Evolutionary conservation across 2,113 vertebrate species (phyloP).

Genomic region (Oreochromis tanganicae): DNA sequence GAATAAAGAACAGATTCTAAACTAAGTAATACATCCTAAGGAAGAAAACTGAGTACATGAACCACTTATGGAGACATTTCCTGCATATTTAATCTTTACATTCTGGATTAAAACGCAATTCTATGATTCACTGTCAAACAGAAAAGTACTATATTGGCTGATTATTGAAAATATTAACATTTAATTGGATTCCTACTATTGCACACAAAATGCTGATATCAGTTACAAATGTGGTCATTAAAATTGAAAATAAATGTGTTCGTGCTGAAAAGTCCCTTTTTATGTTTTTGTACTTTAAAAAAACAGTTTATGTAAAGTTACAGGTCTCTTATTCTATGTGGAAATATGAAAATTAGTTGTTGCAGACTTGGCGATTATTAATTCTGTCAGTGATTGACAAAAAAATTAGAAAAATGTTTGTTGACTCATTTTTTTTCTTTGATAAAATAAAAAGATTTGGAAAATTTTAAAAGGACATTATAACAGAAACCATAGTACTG

Average conservation of each 20-base stretch:
- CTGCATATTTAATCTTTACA: neutral
- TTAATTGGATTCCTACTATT: neutral
- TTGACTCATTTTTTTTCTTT: neutral
- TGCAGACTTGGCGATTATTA: neutral
- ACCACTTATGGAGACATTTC: neutral
- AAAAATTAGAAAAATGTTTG: neutral
- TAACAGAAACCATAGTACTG: neutral
- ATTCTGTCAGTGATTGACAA: neutral
- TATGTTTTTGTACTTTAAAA: neutral
- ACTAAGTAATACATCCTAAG: neutral
- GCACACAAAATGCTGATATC: neutral
- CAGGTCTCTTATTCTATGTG: neutral
- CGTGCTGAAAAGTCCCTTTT: fast-evolving
- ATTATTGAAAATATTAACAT: neutral
- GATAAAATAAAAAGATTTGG: neutral
- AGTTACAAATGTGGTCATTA: neutral
- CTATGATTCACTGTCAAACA: neutral
- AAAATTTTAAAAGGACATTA: fast-evolving
- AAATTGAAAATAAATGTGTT: neutral
- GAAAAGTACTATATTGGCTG: neutral
- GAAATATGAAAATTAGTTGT: neutral
- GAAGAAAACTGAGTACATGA: neutral
- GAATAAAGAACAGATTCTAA: neutral
- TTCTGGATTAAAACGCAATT: neutral
- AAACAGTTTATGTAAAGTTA: neutral